phyloP scores from a whole-genome alignment of 2,113 vertebrate species.

The Eupsittula cactorum region DNA sequence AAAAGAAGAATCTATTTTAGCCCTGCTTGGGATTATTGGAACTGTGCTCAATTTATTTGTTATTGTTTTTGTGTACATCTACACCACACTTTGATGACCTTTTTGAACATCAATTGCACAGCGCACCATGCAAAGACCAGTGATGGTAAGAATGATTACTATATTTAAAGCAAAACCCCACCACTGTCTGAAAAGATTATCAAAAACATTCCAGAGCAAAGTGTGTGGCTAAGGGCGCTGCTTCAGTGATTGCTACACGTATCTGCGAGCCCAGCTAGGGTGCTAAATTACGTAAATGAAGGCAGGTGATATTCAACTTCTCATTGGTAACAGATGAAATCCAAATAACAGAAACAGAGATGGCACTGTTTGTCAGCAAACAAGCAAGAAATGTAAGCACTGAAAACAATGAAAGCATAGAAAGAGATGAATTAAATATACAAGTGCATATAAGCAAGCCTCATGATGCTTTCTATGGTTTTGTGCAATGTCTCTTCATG shows the following conservation, averaged over 20 bases:
- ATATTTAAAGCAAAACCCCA: conserved; percentile 8
- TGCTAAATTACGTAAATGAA: conserved; percentile 38
- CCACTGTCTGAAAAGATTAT: conserved; percentile 1
- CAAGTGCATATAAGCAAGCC: background rate
- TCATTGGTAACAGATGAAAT: background rate
- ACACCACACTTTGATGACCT: conserved; percentile 84
- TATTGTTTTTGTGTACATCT: conserved; percentile 90
- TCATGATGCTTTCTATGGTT: conserved; percentile 35
- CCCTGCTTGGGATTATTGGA: conserved; percentile 86
- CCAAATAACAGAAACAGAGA: background rate
- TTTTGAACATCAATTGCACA: conserved; percentile 2
- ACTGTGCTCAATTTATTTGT: conserved; percentile 91
- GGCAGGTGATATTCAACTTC: conserved; percentile 1
- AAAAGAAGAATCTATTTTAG: conserved; percentile 90
- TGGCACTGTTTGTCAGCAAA: conserved; percentile 36
- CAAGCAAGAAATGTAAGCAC: background rate
- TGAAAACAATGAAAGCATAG: background rate
- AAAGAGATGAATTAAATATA: background rate
- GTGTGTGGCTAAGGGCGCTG: background rate
- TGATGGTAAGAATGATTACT: conserved; percentile 34
- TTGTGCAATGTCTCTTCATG: conserved; percentile 14
- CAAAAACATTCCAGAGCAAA: conserved; percentile 66
- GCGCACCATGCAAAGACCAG: conserved; percentile 19
- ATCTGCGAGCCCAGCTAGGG: conserved; percentile 19
- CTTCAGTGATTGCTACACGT: conserved; percentile 23